Base-by-base conservation (phyloP, 2,797 vertebrate genomes). In the Sebastes aleutianus region DNA sequence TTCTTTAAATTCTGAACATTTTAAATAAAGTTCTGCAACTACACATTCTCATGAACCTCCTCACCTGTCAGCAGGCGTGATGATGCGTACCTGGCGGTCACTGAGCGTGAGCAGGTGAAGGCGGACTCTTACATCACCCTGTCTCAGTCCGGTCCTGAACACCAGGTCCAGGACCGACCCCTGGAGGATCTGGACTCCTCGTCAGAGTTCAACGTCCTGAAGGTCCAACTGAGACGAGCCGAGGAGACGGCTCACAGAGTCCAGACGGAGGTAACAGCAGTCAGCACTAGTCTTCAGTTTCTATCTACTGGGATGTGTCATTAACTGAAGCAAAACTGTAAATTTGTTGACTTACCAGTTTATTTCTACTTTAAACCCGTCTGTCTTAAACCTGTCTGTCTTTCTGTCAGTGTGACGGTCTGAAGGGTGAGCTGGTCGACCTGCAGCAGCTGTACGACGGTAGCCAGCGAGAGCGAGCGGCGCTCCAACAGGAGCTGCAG, bases 401-500 rank as follows among this genome's bases (percentile, higher is more conserved):
- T 43, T 3, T 50, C 12, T n/a, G 6, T 70, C 82, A 98, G 97
- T 95, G 95, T 66, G 95, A 95, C 4, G 70, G 89, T 3, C 64
- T 97, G 73, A 93, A 94, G 76, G 77, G 6, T 1, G 95, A 96
- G 81, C 93, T 98, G 20, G 79, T 80, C 8, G 94, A 95, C 5
- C 94, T 97, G 74, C 96, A 96, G 93, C 85, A 59, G 70, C 89
- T 94, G 20, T 97, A 96, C 6, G 87, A 94, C 65, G 24, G 62
- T 88, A 96, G 96, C 88, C 95, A 95, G 87, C 76, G 31, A 0
- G 95, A 97, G 59, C 94, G 96, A 72, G 92, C 80, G 2, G 90
- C 91, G 9, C 90, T 97, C 3, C 88, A 96, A 62, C 86, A 89
- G 8, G 96, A 98, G 86, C 90, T 98, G 67, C 94, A 93, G 72